Conservation (phyloP, 2,888 invertebrate genomes). For the Patella depressa region DNA sequence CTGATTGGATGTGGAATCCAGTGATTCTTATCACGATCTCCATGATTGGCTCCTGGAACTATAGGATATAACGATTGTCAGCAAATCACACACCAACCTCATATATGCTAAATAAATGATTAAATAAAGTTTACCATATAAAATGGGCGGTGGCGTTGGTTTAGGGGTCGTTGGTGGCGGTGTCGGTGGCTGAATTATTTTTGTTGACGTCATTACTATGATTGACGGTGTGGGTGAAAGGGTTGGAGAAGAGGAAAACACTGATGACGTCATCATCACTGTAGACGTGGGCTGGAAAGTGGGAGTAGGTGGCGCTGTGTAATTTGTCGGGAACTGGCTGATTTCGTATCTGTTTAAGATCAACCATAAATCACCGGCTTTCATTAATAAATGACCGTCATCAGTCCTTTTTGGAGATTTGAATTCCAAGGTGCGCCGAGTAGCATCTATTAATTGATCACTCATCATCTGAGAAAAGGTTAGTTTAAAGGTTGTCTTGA, state of each 20-base stretch:
- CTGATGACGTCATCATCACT: constrained; percentile 15
- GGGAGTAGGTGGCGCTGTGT: constrained; percentile 17
- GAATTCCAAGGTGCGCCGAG: not conserved
- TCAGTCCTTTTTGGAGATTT: not conserved
- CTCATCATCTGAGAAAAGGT: not conserved
- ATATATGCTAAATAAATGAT: too few species aligned
- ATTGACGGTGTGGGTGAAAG: not conserved
- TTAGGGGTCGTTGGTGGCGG: constrained; percentile 16
- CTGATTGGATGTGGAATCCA: too few species aligned
- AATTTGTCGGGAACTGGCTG: constrained; percentile 12
- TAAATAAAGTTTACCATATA: not conserved
- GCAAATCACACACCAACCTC: too few species aligned
- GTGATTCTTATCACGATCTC: too few species aligned
- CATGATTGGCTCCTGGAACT: too few species aligned
- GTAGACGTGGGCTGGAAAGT: constrained; percentile 21
- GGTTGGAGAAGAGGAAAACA: not conserved
- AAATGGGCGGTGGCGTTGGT: constrained; percentile 11
- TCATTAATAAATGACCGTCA: not conserved
- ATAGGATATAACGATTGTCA: too few species aligned
- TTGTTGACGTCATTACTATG: not conserved
- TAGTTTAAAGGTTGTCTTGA: not conserved
- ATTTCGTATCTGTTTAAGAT: constrained; percentile 1
- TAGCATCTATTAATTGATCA: not conserved
- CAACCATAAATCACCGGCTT: constrained; percentile 6
- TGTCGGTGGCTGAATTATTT: not conserved